Percentiles rank a stretch among this genome's conserved stretches.
phyloP scores from a whole-genome alignment of 2,888 invertebrate species.

The Cistogaster globosa region DNA sequence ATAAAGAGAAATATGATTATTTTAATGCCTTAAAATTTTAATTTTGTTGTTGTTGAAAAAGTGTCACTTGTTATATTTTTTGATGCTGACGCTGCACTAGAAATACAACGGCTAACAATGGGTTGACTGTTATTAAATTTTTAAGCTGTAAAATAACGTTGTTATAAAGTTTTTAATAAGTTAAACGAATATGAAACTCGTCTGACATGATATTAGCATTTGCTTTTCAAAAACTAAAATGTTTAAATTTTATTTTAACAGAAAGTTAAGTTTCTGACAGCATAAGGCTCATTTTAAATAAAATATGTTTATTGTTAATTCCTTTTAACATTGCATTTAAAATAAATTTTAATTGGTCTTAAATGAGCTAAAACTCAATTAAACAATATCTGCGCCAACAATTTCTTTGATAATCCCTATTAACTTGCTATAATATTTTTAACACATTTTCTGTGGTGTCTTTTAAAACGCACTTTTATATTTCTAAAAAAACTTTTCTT shows the following conservation, averaged over 20 bases:
- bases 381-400: too few species aligned
- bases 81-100: conserved; percentile 49
- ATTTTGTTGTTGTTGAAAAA: conserved; percentile 38
- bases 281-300: too few species aligned
- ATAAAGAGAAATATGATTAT: conserved; percentile 33
- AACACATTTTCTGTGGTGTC: background rate
- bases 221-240: too few species aligned
- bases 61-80: conserved; percentile 43
- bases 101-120: conserved; percentile 34
- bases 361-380: too few species aligned
- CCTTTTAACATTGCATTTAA: too few species aligned
- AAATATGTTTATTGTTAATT: too few species aligned
- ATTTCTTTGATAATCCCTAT: background rate
- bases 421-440: conserved; percentile 1
- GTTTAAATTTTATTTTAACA: too few species aligned
- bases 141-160: conserved; percentile 28
- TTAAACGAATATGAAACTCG: too few species aligned
- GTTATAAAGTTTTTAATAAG: too few species aligned
- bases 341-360: too few species aligned
- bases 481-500: conserved; percentile 11
- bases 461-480: too few species aligned
- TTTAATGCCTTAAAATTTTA: conserved; percentile 43
- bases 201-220: background rate
- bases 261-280: too few species aligned
- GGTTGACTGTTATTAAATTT: conserved; percentile 1